A percentile compares a stretch with the other conserved stretches of the same genome.
These are phyloP conservation scores for Halocaridina rubra DNA, from an alignment of 2,888 invertebrate species.

Conservation along the genomic window DNA sequence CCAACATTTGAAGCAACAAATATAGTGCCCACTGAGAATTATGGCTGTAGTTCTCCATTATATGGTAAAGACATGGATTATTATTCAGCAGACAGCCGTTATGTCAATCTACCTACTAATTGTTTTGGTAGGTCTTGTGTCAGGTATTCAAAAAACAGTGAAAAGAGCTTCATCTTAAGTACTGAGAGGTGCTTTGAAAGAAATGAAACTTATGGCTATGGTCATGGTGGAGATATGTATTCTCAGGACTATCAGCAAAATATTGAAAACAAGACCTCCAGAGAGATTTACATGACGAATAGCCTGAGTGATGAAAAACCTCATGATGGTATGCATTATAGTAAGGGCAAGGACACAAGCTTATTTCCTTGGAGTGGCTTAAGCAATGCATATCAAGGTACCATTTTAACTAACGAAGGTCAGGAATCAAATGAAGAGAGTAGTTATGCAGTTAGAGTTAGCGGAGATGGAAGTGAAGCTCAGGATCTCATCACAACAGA, in stretches of 20 bases:
- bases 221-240: neutral
- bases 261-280: neutral
- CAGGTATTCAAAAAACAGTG: neutral
- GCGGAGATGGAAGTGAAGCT: slow-evolving; percentile 8
- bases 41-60: neutral
- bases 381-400: neutral
- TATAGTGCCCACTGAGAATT: neutral
- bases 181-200: neutral
- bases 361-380: neutral
- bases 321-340: no score
- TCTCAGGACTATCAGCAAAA: neutral
- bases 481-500: neutral
- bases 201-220: neutral
- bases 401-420: neutral
- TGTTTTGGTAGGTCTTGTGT: neutral
- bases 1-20: no score
- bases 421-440: neutral
- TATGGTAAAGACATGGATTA: neutral
- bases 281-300: no score
- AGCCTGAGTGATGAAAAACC: neutral
- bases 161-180: neutral
- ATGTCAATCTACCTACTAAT: neutral
- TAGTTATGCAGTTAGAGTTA: neutral
- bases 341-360: no score
- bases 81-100: neutral